phyloP scores from a whole-genome alignment of 2,797 vertebrate genomes.

The Jordanella pulchra region DNA sequence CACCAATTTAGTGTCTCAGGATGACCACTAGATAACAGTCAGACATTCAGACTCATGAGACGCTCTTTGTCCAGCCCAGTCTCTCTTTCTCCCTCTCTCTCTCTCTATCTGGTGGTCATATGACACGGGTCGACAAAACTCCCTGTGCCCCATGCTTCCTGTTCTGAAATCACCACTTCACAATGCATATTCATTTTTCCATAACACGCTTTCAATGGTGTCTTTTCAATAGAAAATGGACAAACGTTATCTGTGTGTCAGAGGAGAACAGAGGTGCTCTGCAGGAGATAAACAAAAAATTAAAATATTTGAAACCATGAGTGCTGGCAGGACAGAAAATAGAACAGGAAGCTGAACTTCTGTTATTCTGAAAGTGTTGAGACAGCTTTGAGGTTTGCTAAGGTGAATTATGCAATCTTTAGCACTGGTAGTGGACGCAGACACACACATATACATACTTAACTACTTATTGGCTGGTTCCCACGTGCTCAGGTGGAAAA shows the following conservation, averaged over 20 bases:
- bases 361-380: slow-evolving; percentile 44
- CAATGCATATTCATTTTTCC: slow-evolving; percentile 42
- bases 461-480: slow-evolving; percentile 6
- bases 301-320: not conserved
- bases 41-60: slow-evolving; percentile 52
- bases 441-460: slow-evolving; percentile 6
- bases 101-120: slow-evolving; percentile 56
- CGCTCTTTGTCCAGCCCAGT: slow-evolving; percentile 57
- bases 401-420: slow-evolving; percentile 46
- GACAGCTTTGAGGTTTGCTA: slow-evolving; percentile 34
- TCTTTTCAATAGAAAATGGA: slow-evolving; percentile 2
- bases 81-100: slow-evolving; percentile 14
- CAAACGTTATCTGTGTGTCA: not conserved
- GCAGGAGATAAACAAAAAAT: not conserved
- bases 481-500: slow-evolving; percentile 53
- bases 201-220: slow-evolving; percentile 12
- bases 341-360: slow-evolving; percentile 43
- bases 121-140: slow-evolving; percentile 65
- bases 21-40: slow-evolving; percentile 35
- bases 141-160: slow-evolving; percentile 52
- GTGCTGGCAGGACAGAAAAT: slow-evolving; percentile 5
- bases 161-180: slow-evolving; percentile 41
- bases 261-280: not conserved
- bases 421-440: slow-evolving; percentile 50
- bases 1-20: slow-evolving; percentile 15